These are phyloP conservation scores for Parasteatoda tepidariorum DNA, from an alignment of 1,140 invertebrate genomes.

Conservation along the genomic window DNA sequence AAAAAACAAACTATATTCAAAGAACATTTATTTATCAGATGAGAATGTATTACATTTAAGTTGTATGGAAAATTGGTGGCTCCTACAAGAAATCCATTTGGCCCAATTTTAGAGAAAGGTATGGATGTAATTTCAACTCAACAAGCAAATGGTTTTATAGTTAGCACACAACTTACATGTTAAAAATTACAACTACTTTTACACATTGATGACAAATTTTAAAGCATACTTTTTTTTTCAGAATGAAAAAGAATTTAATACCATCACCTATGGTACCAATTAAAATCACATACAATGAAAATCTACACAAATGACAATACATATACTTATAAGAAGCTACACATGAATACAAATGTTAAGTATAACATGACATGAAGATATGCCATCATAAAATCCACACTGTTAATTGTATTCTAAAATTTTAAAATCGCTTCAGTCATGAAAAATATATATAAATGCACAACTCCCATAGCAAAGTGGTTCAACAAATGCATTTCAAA, in stretches of 20 bases:
- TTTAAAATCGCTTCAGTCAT: background rate
- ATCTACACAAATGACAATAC: conserved; percentile 53
- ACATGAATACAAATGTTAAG: conserved; percentile 37
- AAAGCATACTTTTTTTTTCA: background rate
- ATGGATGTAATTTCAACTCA: conserved; percentile 3
- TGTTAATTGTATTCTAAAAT: background rate
- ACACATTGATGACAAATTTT: conserved; percentile 37
- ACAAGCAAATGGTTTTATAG: conserved; percentile 12
- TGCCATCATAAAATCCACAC: background rate
- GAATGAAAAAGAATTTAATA: conserved; percentile 33
- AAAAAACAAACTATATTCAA: too few relatives aligned
- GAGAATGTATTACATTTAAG: conserved; percentile 47
- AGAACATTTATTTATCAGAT: conserved; percentile 56
- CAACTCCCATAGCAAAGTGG: background rate
- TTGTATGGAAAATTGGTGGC: conserved; percentile 30
- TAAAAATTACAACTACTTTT: conserved; percentile 35
- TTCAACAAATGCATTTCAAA: background rate
- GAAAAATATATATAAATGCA: background rate
- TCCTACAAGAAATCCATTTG: conserved; percentile 16
- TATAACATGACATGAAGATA: conserved; percentile 11
- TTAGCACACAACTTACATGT: conserved; percentile 45
- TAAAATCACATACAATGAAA: conserved; percentile 48
- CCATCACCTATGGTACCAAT: conserved; percentile 33
- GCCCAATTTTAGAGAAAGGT: background rate
- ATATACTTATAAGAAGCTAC: conserved; percentile 18